Percentiles rank a stretch among this genome's conserved stretches.
Evolutionary conservation across 2,888 invertebrate species (phyloP).

Genomic region (Acanthoscelides obtectus): DNA sequence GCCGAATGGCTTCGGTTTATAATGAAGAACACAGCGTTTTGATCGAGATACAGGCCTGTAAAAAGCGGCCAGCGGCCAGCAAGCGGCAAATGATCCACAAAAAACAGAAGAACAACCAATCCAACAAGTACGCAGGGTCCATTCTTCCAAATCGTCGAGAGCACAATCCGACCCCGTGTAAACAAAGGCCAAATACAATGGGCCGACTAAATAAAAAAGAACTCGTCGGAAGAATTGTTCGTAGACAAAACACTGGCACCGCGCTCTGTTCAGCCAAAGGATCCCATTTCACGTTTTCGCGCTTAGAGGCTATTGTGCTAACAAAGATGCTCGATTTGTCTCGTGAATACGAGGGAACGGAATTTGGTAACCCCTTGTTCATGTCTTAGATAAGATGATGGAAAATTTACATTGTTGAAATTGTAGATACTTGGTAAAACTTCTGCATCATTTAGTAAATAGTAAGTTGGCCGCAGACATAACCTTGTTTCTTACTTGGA

Average conservation of each 20-base stretch:
- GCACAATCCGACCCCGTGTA: not conserved
- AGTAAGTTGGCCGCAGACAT: no score
- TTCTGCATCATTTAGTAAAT: no score
- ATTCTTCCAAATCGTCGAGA: not conserved
- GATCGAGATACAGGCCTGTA: not conserved
- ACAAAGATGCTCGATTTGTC: not conserved
- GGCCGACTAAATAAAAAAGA: not conserved
- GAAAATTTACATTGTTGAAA: no score
- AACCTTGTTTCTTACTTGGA: no score
- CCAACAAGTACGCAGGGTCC: not conserved
- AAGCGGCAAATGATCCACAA: not conserved
- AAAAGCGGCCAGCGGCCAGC: not conserved
- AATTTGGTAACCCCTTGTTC: not conserved
- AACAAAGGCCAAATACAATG: not conserved
- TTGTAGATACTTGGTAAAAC: no score
- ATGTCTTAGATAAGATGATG: not conserved
- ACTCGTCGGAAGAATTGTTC: not conserved
- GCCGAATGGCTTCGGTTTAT: no score
- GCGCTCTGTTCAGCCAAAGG: not conserved
- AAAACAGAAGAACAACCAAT: not conserved
- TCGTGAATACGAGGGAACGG: not conserved
- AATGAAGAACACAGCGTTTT: not conserved
- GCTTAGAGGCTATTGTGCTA: not conserved
- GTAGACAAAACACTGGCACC: not conserved
- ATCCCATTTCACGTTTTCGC: not conserved